Base-by-base conservation (phyloP, 2,888 invertebrate species). In the Lagria hirta region DNA sequence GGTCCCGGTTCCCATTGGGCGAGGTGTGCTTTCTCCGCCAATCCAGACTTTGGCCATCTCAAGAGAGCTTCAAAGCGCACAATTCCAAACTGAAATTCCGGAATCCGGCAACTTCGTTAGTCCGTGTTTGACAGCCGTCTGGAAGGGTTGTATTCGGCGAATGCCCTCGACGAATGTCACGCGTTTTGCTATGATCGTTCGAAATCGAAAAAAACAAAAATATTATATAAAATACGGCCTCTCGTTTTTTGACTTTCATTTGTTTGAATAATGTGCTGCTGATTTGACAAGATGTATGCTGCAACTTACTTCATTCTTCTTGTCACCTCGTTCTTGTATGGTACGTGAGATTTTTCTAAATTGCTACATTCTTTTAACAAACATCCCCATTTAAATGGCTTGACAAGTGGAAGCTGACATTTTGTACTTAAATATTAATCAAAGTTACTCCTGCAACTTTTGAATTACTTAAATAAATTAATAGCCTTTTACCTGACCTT, bases 1-100 rank as follows among this genome's bases (percentile, higher is more conserved):
- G 54, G 48, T 49, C 52, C 51, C 51, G 41, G 48, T 46, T 62
- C 57, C 54, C 51, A 66, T 68, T 68, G 68, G 68, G 36, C 43
- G 58, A 37, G 37, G 56, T 48, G 49, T 50, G 56, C 56, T 57
- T 59, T 55, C 61, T 57, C 58, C 51, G 44, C 66, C 68, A 68
- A 68, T 68, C 58, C 43, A 43, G 47, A 41, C 40, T 29, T 55
- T 52, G 49, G 53, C 51, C 55, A 47, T 37, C 21, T 44, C 46
- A 43, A 44, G 43, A 49, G 36, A 42, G 42, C 34, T 34, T 21
- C 37, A 26, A 22, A 38, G 48, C 54, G 41, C 41, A 33, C 41
- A 38, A 20, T 37, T 37, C 37, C 26, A 36, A 21, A 47, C 32
- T 48, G 35, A n/a, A n/a, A n/a, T n/a, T n/a, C n/a, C n/a, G n/a